Evolutionary conservation across 2,797 vertebrate genomes (phyloP), one percentile per base, ranked within the genome.

Genomic region (Bothrops alternatus): DNA sequence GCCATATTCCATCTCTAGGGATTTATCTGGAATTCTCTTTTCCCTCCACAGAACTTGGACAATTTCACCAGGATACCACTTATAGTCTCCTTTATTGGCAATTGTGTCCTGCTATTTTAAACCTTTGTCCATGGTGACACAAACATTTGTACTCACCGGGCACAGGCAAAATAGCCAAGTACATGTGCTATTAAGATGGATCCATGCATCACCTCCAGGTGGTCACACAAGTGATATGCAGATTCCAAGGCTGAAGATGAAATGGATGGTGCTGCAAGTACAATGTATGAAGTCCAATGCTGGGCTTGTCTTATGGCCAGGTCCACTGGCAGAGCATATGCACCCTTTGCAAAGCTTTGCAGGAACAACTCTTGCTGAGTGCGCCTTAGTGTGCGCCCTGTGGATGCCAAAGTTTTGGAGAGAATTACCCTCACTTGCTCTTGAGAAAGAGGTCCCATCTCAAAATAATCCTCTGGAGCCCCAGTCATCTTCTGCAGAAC

Each of bases 201-300:
- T 60, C 98, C 97, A 0, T 98, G 98, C 25, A 96, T 97, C 94
- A 96, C 94, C 95, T 99, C 98, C 95, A 98, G 97, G 6, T 91
- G 95, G 63, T 95, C 69, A 0, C 98, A 97, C 42, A 98, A 95
- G 58, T 94, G 93, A 90, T 97, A 97, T 42, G 97, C 96, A 0
- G 97, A 94, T 10, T 98, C 98, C 94, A 97, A 94, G 0, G 96
- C 92, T 1, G 95, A 97, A 92, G 89, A 88, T 2, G 97, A 97
- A 86, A 97, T 92, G 23, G 25, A 94, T 63, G 96, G 63, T 18
- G 97, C 96, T 0, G 95, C 60, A 1, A 95, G 91, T 0, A 95
- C 94, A 0, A 96, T 97, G 93, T 96, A 98, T 57, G 98, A 98
- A 1, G 95, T 91, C 98, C 98, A 98, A 56, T 90, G 97, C 85